phyloP scores from a whole-genome alignment of 2,113 vertebrate genomes.

The Xiphophorus couchianus region DNA sequence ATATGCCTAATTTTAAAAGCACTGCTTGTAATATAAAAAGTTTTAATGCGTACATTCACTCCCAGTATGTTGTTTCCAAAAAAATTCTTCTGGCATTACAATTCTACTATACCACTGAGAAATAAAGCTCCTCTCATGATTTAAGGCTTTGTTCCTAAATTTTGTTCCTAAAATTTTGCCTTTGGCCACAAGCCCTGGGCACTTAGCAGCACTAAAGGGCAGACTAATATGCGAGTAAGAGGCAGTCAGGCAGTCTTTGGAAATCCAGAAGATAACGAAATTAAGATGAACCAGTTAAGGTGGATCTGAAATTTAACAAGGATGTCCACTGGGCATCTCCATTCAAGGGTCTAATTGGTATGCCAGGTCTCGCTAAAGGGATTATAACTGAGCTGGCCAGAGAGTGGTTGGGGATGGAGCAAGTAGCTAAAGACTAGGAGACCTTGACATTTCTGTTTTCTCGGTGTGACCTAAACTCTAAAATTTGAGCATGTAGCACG shows the following conservation, averaged over 20 bases:
- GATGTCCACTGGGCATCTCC: background rate
- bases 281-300: background rate
- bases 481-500: background rate
- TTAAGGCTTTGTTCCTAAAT: too few relatives aligned
- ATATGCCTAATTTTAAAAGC: background rate
- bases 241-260: background rate
- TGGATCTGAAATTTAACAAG: background rate
- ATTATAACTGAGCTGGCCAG: background rate
- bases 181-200: background rate
- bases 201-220: background rate
- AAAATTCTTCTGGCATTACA: background rate
- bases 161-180: too few relatives aligned
- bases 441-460: background rate
- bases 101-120: background rate
- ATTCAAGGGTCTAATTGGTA: slow-evolving; percentile 5
- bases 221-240: background rate
- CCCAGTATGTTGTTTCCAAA: background rate
- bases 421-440: background rate
- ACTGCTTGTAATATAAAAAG: background rate
- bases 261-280: background rate
- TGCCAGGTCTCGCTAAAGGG: background rate
- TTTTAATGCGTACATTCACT: background rate
- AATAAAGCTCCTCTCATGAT: background rate
- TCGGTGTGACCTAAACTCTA: background rate
- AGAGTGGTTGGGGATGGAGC: background rate